Base-by-base conservation (phyloP, 2,888 invertebrate genomes). In the Deilephila elpenor region DNA sequence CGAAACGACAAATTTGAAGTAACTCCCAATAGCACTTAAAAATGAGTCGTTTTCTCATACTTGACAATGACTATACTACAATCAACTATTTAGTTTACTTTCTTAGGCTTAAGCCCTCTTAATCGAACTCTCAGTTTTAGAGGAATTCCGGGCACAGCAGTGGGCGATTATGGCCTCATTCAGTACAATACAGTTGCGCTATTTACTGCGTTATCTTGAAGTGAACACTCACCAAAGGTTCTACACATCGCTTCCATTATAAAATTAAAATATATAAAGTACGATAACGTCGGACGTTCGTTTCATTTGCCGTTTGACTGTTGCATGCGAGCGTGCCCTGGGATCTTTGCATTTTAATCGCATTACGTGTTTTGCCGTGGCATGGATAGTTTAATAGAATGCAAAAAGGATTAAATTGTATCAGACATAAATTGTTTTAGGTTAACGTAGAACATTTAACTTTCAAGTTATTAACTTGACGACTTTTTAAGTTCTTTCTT, bases 271-370 rank as follows among this genome's bases (percentile, higher is more conserved):
- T 51, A 67, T 44, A 67, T 11, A 44, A 44, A 44, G 44, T n/a
- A 29, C 67, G 67, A 67, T 67, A 67, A 25, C 67, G 44, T 51
- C 67, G 20, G 25, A 44, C 5, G 17, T 67, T 67, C 51, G 29
- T 60, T 60, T 60, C 29, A 44, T 67, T 67, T 51, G 20, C 20
- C 51, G 25, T 67, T 67, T 67, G 67, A 67, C 51, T 67, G 67
- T 67, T 67, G 67, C 67, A 67, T 67, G 67, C 5, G 51, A 67
- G 64, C 19, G 56, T 6, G 19, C 11, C 60, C 14, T 29, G 19
- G 37, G 67, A 67, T 51, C 67, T 67, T 67, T 67, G 67, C 51
- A 67, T 67, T 67, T 67, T 67, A 44, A 67, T 51, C 44, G 44
- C 44, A 25, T 25, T 67, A 67, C 64, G 20, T 67, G 51, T 64